Evolutionary conservation across 2,113 vertebrate species (phyloP).

Genomic region (Anhinga anhinga): DNA sequence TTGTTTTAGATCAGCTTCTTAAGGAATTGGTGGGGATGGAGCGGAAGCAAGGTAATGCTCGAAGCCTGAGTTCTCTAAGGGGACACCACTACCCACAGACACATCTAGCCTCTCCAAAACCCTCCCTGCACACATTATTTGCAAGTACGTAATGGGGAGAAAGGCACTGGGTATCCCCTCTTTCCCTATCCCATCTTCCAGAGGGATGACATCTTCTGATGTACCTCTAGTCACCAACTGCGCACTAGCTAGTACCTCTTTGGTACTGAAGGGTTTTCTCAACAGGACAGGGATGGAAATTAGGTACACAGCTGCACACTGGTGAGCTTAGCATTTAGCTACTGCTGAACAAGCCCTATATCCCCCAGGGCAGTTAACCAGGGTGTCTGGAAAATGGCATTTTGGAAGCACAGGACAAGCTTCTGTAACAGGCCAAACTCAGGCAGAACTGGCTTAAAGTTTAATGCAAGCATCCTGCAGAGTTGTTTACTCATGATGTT

Average conservation of each 20-base stretch:
- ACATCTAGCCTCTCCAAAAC: background rate
- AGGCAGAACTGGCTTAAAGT: background rate
- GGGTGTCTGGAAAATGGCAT: background rate
- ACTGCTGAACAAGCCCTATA: background rate
- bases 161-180: background rate
- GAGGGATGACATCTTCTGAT: background rate
- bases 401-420: background rate
- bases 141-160: background rate
- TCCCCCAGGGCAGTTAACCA: background rate
- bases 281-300: background rate
- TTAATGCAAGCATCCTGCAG: background rate
- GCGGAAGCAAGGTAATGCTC: background rate
- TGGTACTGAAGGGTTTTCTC: background rate
- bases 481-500: background rate
- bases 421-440: background rate
- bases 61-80: background rate
- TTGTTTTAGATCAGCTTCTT: background rate
- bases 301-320: background rate
- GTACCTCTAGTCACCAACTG: background rate
- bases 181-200: background rate
- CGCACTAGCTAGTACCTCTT: background rate
- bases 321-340: background rate
- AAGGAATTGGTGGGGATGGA: background rate
- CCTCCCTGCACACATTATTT: background rate
- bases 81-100: background rate